Base-by-base conservation (phyloP, 2,888 invertebrate species). In the Malachius bipustulatus region DNA sequence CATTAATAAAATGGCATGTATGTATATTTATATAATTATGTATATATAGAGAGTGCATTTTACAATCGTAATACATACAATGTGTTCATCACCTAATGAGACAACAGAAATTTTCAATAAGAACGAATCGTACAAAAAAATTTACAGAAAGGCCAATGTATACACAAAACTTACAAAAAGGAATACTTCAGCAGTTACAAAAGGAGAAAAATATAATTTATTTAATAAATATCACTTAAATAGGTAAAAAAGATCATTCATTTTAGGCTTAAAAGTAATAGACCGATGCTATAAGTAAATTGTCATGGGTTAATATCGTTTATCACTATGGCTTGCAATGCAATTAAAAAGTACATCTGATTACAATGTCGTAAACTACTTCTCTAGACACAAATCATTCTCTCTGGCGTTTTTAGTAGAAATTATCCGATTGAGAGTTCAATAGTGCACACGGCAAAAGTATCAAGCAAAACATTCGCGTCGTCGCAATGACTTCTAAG, bases 61-160 rank as follows among this genome's bases (percentile, higher is more conserved):
- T 60, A 60, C 60, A 60, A 56, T 59, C 56, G 54, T 57, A 56
- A 55, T 60, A 60, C 59, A 60, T 59, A 58, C 58, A 60, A 53
- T 56, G 58, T 60, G 56, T 54, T 55, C 52, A 49, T 53, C 49
- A 50, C 48, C 50, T 50, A 51, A 47, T 49, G 49, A 53, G 52
- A 52, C 42, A 47, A 48, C 46, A 46, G 39, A 46, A 39, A 43
- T 35, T 36, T 32, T 38, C 30, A 34, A 40, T 24, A 16, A 14
- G 29, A 38, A 39, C 39, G 37, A 41, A n/a, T n/a, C n/a, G n/a
- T n/a, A n/a, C 32, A 34, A 40, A 37, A 26, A 32, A 43, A 40
- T 45, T 46, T 37, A 35, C 38, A 34, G 36, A 38, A 35, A 9
- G 14, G 31, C 4, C 12, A 12, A 8, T 12, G 9, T 30, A 8